Evolutionary conservation across 2,113 vertebrate genomes (phyloP).

Genomic region (Scomber colias): DNA sequence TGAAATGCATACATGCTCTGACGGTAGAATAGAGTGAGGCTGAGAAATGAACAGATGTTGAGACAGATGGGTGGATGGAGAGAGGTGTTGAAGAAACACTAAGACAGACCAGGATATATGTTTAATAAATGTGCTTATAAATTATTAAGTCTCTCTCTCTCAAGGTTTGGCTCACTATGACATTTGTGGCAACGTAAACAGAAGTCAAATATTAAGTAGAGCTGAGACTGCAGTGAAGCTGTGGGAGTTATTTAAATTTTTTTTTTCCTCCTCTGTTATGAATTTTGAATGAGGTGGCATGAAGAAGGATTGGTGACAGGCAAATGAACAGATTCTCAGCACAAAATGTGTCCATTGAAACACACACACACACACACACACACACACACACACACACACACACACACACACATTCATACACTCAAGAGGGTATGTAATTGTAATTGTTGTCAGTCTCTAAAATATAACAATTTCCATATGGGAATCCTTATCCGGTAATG

Average conservation of each 20-base stretch:
- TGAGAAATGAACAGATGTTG: slow-evolving; percentile 71
- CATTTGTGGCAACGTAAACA: slow-evolving; percentile 69
- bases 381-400: background rate
- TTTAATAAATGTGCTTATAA: slow-evolving; percentile 64
- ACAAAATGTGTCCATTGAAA: background rate
- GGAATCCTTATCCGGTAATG: background rate
- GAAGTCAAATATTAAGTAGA: slow-evolving; percentile 73
- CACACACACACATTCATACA: background rate
- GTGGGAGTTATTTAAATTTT: slow-evolving; percentile 27
- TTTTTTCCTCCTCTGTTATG: slow-evolving; percentile 14
- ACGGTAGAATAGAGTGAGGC: slow-evolving; percentile 37
- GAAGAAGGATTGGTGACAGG: slow-evolving; percentile 30
- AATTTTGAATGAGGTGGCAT: slow-evolving; percentile 51
- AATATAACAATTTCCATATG: background rate
- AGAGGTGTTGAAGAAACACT: slow-evolving; percentile 46
- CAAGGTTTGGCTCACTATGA: slow-evolving; percentile 52
- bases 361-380: background rate
- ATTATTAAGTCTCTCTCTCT: slow-evolving; percentile 64
- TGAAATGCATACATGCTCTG: slow-evolving; percentile 60
- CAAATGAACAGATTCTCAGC: slow-evolving; percentile 46
- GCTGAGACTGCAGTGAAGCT: slow-evolving; percentile 28
- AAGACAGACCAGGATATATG: slow-evolving; percentile 55
- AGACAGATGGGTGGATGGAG: slow-evolving; percentile 66
- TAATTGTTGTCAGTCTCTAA: background rate
- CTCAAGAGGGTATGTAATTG: background rate